Percentiles rank a stretch among this genome's conserved stretches.
phyloP scores from a whole-genome alignment of 2,888 invertebrate genomes.

The Thera obeliscata region DNA sequence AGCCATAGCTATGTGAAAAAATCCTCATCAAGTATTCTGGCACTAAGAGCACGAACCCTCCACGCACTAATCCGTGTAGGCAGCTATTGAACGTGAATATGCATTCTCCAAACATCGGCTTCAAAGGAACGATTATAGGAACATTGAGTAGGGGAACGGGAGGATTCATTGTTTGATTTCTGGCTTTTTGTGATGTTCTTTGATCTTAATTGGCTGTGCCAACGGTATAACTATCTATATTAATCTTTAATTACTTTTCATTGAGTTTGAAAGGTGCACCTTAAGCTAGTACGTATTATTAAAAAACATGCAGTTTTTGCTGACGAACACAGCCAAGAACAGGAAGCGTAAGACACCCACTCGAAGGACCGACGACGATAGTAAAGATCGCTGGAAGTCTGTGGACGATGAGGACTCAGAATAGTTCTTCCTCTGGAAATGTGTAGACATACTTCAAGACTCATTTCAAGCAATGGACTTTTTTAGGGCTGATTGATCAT shows the following conservation, averaged over 20 bases:
- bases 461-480: too few relatives aligned
- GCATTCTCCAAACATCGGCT: constrained; percentile 41
- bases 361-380: too few relatives aligned
- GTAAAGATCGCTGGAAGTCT: too few relatives aligned
- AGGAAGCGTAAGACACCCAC: too few relatives aligned
- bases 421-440: too few relatives aligned
- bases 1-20: constrained; percentile 32
- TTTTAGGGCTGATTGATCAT: too few relatives aligned
- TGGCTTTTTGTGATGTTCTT: constrained; percentile 33
- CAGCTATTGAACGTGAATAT: constrained; percentile 40
- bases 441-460: too few relatives aligned
- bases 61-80: constrained; percentile 37
- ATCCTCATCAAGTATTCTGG: constrained; percentile 47
- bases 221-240: not conserved
- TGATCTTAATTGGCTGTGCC: constrained; percentile 30
- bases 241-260: not conserved
- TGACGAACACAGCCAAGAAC: too few relatives aligned
- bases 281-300: not conserved
- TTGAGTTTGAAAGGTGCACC: not conserved
- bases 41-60: constrained; percentile 41
- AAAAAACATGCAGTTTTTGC: too few relatives aligned
- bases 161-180: constrained; percentile 37
- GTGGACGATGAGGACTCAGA: too few relatives aligned
- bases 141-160: constrained; percentile 31
- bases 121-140: constrained; percentile 41